Evolutionary conservation across 2,888 invertebrate genomes (phyloP), one percentile per base, ranked within the genome.

Genomic region (Cephus spinipes): DNA sequence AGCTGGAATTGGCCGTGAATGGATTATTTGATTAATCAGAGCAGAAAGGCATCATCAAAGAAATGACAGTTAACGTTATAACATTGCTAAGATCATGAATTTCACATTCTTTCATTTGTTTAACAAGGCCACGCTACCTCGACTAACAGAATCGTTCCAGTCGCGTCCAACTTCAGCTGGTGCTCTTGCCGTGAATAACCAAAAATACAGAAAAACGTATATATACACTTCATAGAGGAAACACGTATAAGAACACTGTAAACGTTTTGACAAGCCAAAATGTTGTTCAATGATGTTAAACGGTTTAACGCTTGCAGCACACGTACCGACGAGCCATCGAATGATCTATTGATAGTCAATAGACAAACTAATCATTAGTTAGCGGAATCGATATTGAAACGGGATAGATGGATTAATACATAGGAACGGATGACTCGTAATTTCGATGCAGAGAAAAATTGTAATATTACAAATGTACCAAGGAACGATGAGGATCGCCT

Each of bases 251-350:
- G 84, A 84, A 83, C 85, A 85, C 82, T 86, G 85, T 83, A 85
- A 86, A 88, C 87, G 86, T 89, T 89, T 88, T 87, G 87, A 89
- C 88, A 88, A 84, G 88, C 90, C 91, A 90, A 89, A 91, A 91
- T 91, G 90, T 91, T 90, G 91, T 90, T 91, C 90, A 91, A 76
- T 73, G 40, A 69, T 76, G 73, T 76, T 76, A 89, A 83, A 84
- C n/a, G 68, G 30, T 35, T 73, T 36, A 55, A 75, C 33, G 75
- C 78, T 78, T 75, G 75, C 68, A 34, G 33, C 35, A 69, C 55
- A 73, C 73, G 75, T 78, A 75, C 75, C 78, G 73, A 76, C 78
- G 78, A 55, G 71, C 71, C 32, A 32, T 30, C 71, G 71, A 71
- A 30, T 31, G 71, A 71, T 30, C 23, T 23, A 55, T 55, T 1